phyloP scores from a whole-genome alignment of 2,888 invertebrate species.

The Scaptomyza parva region DNA sequence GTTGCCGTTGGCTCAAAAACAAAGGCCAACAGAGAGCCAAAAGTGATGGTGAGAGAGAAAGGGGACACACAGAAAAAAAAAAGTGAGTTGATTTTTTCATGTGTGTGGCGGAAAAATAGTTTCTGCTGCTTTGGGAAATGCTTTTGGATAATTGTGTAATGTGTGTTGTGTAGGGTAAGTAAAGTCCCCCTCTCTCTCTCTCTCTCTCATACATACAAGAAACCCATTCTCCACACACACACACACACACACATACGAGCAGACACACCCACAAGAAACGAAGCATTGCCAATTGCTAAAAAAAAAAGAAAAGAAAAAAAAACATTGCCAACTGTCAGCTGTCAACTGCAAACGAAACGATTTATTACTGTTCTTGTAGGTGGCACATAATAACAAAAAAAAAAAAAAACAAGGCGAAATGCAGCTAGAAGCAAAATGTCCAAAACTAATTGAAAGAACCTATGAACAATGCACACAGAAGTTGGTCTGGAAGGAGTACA shows the following conservation, averaged over 20 bases:
- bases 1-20: constrained; percentile 17
- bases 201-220: constrained; percentile 1
- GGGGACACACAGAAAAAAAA: constrained; percentile 21
- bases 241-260: not conserved
- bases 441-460: constrained; percentile 34
- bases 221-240: not conserved
- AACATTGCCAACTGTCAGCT: constrained; percentile 46
- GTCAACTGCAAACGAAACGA: constrained; percentile 37
- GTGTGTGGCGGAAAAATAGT: constrained; percentile 54
- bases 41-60: constrained; percentile 1
- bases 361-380: constrained; percentile 55
- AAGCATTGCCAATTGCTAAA: constrained; percentile 42
- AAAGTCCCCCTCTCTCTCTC: no score
- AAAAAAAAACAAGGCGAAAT: not conserved
- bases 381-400: constrained; percentile 19
- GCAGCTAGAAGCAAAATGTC: not conserved
- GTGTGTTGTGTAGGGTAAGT: constrained; percentile 16
- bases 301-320: constrained; percentile 26
- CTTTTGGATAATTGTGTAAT: constrained; percentile 70
- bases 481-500: not conserved
- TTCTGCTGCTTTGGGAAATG: constrained; percentile 49
- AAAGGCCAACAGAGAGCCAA: constrained; percentile 18
- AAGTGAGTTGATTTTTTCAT: constrained; percentile 71
- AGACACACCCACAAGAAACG: constrained; percentile 17
- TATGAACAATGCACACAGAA: not conserved